Percentiles rank a stretch among this genome's conserved stretches.
Conservation (phyloP, 1,140 invertebrate species). For the Caenorhabditis latens region DNA sequence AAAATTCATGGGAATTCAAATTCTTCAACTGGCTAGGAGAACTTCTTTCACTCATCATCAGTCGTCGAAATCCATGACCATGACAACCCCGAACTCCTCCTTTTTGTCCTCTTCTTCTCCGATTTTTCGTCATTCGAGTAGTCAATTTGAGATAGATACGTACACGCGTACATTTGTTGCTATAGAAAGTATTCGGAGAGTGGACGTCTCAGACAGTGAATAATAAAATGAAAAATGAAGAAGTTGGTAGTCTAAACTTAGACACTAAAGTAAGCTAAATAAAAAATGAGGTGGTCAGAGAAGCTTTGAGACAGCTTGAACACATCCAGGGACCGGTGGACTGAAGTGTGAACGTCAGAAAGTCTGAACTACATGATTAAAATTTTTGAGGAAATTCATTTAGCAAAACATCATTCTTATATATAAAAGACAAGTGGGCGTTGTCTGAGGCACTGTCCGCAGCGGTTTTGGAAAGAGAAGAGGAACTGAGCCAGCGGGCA, state of each 20-base stretch:
- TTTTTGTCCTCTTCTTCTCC: neutral
- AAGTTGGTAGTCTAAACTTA: neutral
- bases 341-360: conserved; percentile 31
- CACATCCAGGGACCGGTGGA: neutral
- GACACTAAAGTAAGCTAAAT: neutral
- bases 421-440: no score
- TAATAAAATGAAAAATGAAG: conserved; percentile 11
- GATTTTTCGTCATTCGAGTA: conserved; percentile 5
- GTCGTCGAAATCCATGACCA: conserved; percentile 35
- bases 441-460: no score
- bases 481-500: no score
- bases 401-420: neutral
- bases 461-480: no score
- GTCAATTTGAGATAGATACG: conserved; percentile 3
- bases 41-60: conserved; percentile 53
- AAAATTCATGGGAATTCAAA: no score
- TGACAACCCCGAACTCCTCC: conserved; percentile 21
- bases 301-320: neutral
- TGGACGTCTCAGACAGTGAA: neutral
- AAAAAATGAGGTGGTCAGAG: conserved; percentile 22
- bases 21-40: neutral
- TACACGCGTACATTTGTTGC: conserved; percentile 34
- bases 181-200: neutral
- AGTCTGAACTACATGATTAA: neutral
- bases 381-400: neutral